Evolutionary conservation across 2,113 vertebrate species (phyloP), one percentile per base, ranked within the genome.

Genomic region (Cynopterus brachyotis): DNA sequence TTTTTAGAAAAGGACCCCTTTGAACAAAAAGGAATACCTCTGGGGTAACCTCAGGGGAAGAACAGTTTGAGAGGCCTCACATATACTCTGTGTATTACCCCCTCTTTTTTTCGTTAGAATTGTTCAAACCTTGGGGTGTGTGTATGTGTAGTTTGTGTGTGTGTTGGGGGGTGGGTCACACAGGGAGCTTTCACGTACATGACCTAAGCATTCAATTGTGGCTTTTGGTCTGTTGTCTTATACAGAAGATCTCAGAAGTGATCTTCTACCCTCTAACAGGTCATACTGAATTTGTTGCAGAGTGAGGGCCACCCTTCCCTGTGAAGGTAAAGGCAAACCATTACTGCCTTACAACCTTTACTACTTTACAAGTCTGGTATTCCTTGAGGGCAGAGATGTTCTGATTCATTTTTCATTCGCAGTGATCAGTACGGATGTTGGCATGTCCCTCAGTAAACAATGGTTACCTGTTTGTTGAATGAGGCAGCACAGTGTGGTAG

Each of bases 1-100:
- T 79, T 78, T 85, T 70, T 72, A 89, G 79, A 89, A 92, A 95
- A 90, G 37, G 50, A 78, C 42, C n/a, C 50, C 17, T 86, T 96
- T 82, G 64, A 88, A 85, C 32, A 72, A 80, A 95, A 62, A 12
- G 79, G n/a, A 80, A 8, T 60, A 37, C 47, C 28, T 92, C 53
- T 57, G 55, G 40, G 47, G 64, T 66, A 86, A 79, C 24, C 67
- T 69, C 72, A 60, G 30, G 72, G 35, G 30, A 82, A 79, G 70
- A 85, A 22, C 16, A 59, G 28, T 81, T 64, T n/a, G 28, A 86
- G 70, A 37, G 32, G 26, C 42, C 32, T 76, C 50, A 59, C 60
- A 37, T 60, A 8, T 5, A 11, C 45, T 32, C 16, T n/a, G 5
- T 26, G 4, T 20, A 24, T 19, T 26, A 4, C 12, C 10, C 30